Base-by-base conservation (phyloP, 2,113 vertebrate species). In the Myrmecophaga tridactyla region DNA sequence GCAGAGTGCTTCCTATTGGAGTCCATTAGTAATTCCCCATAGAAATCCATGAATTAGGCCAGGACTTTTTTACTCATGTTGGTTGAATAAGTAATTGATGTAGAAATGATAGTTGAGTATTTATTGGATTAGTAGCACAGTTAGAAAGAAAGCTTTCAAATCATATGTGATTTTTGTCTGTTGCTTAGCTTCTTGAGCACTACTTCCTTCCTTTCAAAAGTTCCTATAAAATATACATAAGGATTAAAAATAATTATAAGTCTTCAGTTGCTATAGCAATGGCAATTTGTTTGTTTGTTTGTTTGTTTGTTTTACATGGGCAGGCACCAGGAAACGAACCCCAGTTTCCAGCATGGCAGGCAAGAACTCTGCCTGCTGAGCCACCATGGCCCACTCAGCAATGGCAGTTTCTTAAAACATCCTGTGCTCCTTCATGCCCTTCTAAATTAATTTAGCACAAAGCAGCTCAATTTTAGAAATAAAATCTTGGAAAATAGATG, bases 191-290 rank as follows among this genome's bases (percentile, higher is more conserved):
- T 96, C 60, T 73, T 77, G 31, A 75, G 15, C 87, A 87, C 62
- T 46, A 76, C 81, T 90, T 88, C 36, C 36, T 94, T 87, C 25
- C 82, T 86, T 90, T 94, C 65, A 81, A 86, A 77, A 90, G 56
- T 82, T 95, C 56, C 89, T 69, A n/a, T 95, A 86, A 95, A 96
- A 95, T 94, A 97, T 95, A 90, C 67, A 90, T 77, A 82, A 62
- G 78, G 53, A 70, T 93, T 95, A 93, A 96, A 87, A 96, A 94
- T 97, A 97, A 89, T 95, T 92, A 88, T 90, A 94, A 90, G 94
- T 92, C 53, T 43, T 90, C 23, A 75, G 89, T 97, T 96, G 92
- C 95, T 90, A 97, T 97, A 82, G 96, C 60, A 93, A 96, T 96
- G 51, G 20, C 20, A 77, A 65, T 53, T 53, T 53, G n/a, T n/a